These are phyloP conservation scores for Aurelia aurita DNA, from an alignment of 30 jellyfish, hydroid and myxozoan species.

Conservation along the genomic window DNA sequence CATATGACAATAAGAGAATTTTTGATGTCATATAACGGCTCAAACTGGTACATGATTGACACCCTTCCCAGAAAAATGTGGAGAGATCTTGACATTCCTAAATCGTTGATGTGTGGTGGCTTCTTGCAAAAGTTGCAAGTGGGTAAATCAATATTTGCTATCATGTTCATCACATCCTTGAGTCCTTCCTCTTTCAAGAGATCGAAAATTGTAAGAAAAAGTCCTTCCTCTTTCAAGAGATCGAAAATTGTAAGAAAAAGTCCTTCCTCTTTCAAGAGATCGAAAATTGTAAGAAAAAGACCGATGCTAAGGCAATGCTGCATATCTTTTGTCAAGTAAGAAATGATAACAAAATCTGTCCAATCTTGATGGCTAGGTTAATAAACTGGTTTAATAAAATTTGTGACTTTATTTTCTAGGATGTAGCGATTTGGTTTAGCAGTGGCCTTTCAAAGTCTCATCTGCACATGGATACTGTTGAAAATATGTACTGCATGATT, in stretches of 20 bases:
- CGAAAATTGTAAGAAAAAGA: no score
- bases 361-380: no score
- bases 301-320: no score
- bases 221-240: no score
- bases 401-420: constrained; percentile 25
- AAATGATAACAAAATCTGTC: no score
- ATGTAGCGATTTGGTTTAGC: constrained; percentile 67
- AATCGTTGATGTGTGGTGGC: constrained; percentile 39
- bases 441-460: constrained; percentile 67
- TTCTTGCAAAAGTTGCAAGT: constrained; percentile 45
- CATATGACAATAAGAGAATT: constrained; percentile 27
- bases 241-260: no score
- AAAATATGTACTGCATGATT: constrained; percentile 62
- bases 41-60: constrained; percentile 49
- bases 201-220: no score
- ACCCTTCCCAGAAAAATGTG: constrained; percentile 66
- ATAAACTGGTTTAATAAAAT: not conserved
- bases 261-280: no score
- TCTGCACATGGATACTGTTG: constrained; percentile 73
- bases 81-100: constrained; percentile 47
- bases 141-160: not conserved
- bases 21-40: constrained; percentile 6
- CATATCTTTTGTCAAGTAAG: no score
- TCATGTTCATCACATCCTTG: no score
- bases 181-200: no score